Base-by-base conservation (phyloP, 2,888 invertebrate species). In the Drosophila monieri region DNA sequence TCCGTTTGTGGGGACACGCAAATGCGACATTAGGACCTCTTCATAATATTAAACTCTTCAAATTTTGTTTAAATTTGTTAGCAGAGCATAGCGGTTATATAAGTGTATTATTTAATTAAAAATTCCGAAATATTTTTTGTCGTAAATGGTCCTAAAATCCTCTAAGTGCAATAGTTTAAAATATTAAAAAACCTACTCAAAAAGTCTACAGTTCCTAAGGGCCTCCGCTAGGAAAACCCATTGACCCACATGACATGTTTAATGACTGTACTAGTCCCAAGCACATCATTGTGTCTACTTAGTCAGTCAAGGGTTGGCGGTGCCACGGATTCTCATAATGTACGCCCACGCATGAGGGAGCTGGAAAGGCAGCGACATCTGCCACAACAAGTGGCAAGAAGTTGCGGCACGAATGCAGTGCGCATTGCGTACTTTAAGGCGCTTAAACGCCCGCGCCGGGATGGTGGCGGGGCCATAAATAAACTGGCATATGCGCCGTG, bases 401-500 rank as follows among this genome's bases (percentile, higher is more conserved):
- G 68, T 73, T 55, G 72, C 47, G 55, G 65, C 53, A 62, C 49
- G 48, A 73, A 64, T 78, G 65, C 69, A 61, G 70, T 12, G 68
- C 52, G 66, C 76, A 62, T 48, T 72, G 76, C 78, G 76, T 76
- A 74, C 80, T 85, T 85, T 84, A 85, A 85, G 85, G 75, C 74
- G 81, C 84, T 85, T 85, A 83, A 83, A 80, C 79, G 80, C 70
- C 72, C 56, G 35, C 18, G 37, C 48, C 35, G 53, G 44, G 67
- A 32, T 51, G 49, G 54, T 61, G 64, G 61, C 62, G 77, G 69
- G 61, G 58, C 73, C 85, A 85, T 85, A 85, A 85, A 85, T 85
- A 84, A 79, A 79, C 69, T 80, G 80, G 76, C 84, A 85, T 85
- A 85, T 85, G 85, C 80, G 60, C 58, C 74, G 66, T 73, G 68